These are phyloP conservation scores for Parascotia fuliginaria DNA, from an alignment of 2,888 invertebrate species.

Conservation along the genomic window DNA sequence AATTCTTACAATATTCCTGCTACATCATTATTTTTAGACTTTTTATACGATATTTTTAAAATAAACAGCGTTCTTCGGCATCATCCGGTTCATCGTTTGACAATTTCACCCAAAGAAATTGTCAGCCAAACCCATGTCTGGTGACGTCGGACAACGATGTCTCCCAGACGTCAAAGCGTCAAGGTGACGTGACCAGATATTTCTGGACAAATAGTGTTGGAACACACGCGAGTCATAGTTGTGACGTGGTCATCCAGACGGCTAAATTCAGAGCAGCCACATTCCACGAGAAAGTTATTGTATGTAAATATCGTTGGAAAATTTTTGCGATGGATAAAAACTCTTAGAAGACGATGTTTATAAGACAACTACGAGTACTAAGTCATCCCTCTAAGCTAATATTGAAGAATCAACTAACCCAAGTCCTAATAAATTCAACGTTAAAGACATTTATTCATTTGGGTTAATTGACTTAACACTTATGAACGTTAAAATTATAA, in stretches of 20 bases:
- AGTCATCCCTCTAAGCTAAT: too few species aligned
- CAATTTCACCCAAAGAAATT: slow-evolving; percentile 15
- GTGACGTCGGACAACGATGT: slow-evolving; percentile 53
- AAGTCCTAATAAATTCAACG: too few species aligned
- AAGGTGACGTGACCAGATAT: slow-evolving; percentile 49
- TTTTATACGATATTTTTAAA: not conserved
- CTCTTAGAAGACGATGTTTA: too few species aligned
- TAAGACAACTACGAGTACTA: too few species aligned
- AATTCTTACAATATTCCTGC: too few species aligned
- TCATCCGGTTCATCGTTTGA: too few species aligned
- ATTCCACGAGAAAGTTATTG: slow-evolving; percentile 5
- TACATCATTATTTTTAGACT: too few species aligned
- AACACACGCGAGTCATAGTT: slow-evolving; percentile 38
- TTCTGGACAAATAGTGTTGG: slow-evolving; percentile 35
- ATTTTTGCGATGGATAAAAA: not conserved
- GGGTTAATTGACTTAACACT: too few species aligned
- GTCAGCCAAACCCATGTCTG: slow-evolving; percentile 29
- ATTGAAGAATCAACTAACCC: too few species aligned
- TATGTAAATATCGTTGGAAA: not conserved
- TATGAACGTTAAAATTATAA: too few species aligned
- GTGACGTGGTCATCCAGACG: slow-evolving; percentile 30
- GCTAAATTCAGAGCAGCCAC: slow-evolving; percentile 24
- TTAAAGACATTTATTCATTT: too few species aligned
- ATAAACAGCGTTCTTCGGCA: not conserved
- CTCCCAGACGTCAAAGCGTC: slow-evolving; percentile 52